A percentile compares a stretch with the other conserved stretches of the same genome.
Conservation (phyloP, 2,888 invertebrate genomes). For the Cephus pygmeus region DNA sequence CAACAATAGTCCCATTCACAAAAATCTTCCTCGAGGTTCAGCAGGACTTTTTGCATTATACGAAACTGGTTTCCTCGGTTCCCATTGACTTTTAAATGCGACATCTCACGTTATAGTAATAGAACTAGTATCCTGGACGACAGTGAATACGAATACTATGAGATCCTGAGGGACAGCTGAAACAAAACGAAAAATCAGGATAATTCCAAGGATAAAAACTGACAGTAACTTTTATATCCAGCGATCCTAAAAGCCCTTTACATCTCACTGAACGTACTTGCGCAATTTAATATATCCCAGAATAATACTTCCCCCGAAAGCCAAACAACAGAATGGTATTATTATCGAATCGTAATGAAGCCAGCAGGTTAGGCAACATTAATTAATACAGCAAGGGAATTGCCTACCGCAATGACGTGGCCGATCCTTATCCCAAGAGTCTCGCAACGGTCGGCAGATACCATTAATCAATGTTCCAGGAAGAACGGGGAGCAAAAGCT, state of each 20-base stretch:
- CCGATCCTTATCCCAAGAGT: conserved; percentile 41
- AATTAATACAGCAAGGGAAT: conserved; percentile 46
- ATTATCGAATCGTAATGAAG: background rate
- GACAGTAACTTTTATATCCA: background rate
- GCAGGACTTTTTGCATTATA: conserved; percentile 27
- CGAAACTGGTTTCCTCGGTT: conserved; percentile 40
- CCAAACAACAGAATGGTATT: background rate
- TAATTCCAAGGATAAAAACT: background rate
- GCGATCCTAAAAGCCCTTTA: background rate
- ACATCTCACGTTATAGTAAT: conserved; percentile 5
- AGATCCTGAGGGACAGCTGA: background rate
- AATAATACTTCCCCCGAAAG: background rate
- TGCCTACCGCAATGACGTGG: conserved; percentile 32
- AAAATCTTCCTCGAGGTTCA: conserved; percentile 16
- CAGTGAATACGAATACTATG: background rate
- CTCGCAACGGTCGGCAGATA: conserved; percentile 28
- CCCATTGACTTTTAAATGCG: conserved; percentile 38
- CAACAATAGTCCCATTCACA: conserved; percentile 22
- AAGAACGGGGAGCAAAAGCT: background rate
- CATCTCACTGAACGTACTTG: background rate
- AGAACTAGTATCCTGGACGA: background rate
- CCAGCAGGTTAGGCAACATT: conserved; percentile 36
- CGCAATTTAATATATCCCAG: background rate
- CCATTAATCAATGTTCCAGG: conserved; percentile 40
- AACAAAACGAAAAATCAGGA: background rate